A percentile compares a stretch with the other conserved stretches of the same genome.
phyloP scores from a whole-genome alignment of 2,113 vertebrate genomes.

The Paradisaea rubra region DNA sequence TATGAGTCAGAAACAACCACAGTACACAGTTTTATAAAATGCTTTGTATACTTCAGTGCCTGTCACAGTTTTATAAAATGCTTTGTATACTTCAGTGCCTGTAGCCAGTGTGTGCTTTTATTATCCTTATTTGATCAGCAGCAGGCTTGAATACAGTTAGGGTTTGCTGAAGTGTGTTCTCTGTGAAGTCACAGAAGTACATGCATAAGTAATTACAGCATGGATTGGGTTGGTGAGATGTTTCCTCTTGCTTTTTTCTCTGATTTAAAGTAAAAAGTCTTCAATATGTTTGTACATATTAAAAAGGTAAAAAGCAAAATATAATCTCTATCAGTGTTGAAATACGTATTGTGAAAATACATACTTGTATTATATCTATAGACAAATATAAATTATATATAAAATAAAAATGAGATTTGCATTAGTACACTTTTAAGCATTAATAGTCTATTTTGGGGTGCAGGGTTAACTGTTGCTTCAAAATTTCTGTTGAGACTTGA shows the following conservation, averaged over 20 bases:
- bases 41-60: neutral
- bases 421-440: constrained; percentile 8
- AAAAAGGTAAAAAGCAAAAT: neutral
- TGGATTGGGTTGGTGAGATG: neutral
- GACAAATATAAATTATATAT: neutral
- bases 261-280: neutral
- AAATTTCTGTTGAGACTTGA: neutral
- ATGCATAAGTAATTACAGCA: neutral
- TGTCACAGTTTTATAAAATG: neutral
- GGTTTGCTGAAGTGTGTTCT: neutral
- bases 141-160: neutral
- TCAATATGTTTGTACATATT: neutral
- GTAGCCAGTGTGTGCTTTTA: neutral
- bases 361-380: neutral
- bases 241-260: neutral
- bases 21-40: neutral
- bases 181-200: neutral
- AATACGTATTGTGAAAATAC: neutral
- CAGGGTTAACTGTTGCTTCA: neutral
- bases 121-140: neutral
- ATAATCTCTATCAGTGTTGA: neutral
- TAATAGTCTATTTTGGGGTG: neutral
- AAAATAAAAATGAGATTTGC: neutral
- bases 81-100: neutral
- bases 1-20: neutral